These are phyloP conservation scores for Cygnus buccinator DNA, from an alignment of 2,113 vertebrate genomes.

Conservation along the genomic window DNA sequence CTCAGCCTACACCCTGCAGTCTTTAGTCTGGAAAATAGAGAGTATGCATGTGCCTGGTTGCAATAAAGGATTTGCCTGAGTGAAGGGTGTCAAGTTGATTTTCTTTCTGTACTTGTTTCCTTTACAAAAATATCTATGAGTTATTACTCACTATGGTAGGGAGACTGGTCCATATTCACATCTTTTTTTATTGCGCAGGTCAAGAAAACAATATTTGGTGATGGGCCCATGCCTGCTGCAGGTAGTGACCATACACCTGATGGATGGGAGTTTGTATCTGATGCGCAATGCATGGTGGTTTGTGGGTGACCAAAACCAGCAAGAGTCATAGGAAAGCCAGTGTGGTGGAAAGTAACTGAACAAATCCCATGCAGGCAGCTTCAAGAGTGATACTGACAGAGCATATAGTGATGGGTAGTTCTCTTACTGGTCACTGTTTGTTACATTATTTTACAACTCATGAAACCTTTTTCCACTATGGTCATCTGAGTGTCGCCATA, in stretches of 20 bases:
- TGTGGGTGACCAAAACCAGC: background rate
- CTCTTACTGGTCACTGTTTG: background rate
- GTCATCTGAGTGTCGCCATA: no score
- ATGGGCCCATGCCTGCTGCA: background rate
- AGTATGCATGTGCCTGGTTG: background rate
- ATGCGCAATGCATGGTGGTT: accelerated
- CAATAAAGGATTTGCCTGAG: background rate
- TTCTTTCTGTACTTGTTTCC: background rate
- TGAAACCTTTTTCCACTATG: background rate
- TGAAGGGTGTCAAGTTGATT: background rate
- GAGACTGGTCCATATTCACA: background rate
- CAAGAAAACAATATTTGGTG: background rate
- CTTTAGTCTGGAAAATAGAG: background rate
- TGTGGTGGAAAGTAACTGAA: background rate
- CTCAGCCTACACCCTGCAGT: background rate
- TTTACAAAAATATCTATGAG: background rate
- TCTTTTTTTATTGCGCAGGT: background rate
- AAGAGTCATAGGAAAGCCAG: background rate
- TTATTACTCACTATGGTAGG: background rate
- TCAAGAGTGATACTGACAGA: background rate
- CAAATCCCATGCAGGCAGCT: background rate
- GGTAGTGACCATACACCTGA: accelerated
- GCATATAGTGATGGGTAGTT: no score
- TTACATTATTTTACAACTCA: background rate
- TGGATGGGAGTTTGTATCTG: background rate